Evolutionary conservation across 1,140 invertebrate species (phyloP), one percentile per base, ranked within the genome.

Genomic region (Aricia agestis): DNA sequence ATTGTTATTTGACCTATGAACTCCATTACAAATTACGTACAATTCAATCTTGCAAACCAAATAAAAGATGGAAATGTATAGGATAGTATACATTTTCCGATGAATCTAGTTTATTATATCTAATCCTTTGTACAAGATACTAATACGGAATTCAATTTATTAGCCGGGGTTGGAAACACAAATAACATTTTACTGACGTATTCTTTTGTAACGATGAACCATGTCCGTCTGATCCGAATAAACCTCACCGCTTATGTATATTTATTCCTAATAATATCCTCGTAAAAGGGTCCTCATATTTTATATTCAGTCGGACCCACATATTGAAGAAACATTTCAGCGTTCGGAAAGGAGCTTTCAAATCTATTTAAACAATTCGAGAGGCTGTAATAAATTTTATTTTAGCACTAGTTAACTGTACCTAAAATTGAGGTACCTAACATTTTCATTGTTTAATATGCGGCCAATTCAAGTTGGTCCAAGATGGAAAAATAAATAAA

Each of bases 201-300:
- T 66, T 59, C 70, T 67, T 71, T 66, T 65, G 79, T 81, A 84
- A 78, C 80, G 74, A 73, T 78, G 69, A 72, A 70, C 74, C 77
- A 78, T 79, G 78, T 72, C 80, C 77, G 78, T 80, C 79, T 81
- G 84, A 85, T 88, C 83, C 84, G 78, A 83, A 82, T 82, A 84
- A 86, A 87, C 83, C 80, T 84, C 76, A 85, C 86, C 84, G 84
- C 87, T 87, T 79, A 87, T 86, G 81, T 90, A 87, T 87, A 85
- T 88, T 90, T 90, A 87, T 85, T 85, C 77, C 74, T 80, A 80
- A 86, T 88, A 86, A 87, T 84, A 85, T 87, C 87, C 80, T 81
- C 79, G 85, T 87, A 83, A 81, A 84, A 83, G 80, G 81, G 82
- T 77, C 76, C 80, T 63, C 79, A 85, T 83, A 80, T 84, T 87